These are phyloP conservation scores for Salvator merianae DNA, from an alignment of 2,113 vertebrate species.

Conservation along the genomic window DNA sequence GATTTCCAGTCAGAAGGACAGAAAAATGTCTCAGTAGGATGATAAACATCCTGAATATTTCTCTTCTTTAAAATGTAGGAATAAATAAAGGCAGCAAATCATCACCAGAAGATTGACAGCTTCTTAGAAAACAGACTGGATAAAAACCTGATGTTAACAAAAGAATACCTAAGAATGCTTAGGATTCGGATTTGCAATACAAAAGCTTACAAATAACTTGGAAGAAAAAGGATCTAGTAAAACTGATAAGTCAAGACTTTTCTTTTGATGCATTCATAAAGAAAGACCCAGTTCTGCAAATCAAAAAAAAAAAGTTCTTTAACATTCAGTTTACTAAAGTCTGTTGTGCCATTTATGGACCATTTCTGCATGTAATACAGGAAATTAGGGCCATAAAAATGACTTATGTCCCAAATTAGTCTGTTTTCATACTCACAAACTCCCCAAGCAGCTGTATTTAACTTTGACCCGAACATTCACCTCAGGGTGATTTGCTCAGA, in stretches of 20 bases:
- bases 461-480: conserved; percentile 68
- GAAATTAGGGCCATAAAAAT: conserved; percentile 70
- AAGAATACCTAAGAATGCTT: conserved; percentile 52
- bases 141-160: conserved; percentile 53
- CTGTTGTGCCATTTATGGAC: conserved; percentile 61
- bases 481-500: conserved; percentile 67
- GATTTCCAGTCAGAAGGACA: background rate
- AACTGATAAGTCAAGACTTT: conserved; percentile 28
- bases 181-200: conserved; percentile 21
- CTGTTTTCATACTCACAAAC: conserved; percentile 66
- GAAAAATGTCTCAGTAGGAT: background rate
- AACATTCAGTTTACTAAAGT: conserved; percentile 53
- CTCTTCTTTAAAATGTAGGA: background rate
- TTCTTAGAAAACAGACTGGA: conserved; percentile 50
- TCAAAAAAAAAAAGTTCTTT: conserved; percentile 29
- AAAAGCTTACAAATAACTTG: conserved; percentile 10
- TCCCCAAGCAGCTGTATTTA: conserved; percentile 66
- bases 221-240: conserved; percentile 39
- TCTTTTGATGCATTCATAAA: conserved; percentile 41
- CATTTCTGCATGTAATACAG: conserved; percentile 66
- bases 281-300: conserved; percentile 44
- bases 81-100: conserved; percentile 47
- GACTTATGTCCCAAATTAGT: conserved; percentile 70
- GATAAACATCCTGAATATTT: conserved; percentile 1
- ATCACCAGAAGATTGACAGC: conserved; percentile 25